Evolutionary conservation across 2,113 vertebrate species (phyloP), one percentile per base, ranked within the genome.

Genomic region (Ctenodactylus gundi): DNA sequence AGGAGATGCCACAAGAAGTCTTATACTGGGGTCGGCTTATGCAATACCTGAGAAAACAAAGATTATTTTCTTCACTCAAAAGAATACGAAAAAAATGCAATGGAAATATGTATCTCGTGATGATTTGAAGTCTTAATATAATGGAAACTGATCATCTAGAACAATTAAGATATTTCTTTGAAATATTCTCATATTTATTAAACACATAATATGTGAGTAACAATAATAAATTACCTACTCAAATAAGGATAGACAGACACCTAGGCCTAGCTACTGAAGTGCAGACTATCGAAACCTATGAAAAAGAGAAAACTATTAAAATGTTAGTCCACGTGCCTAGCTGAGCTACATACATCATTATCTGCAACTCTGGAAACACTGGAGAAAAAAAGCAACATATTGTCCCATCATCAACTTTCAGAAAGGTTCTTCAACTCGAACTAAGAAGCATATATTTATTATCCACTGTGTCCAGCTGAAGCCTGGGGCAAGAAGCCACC

Each of bases 11-110:
- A 99, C 99, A 99, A 6, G 99, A 99, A 20, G 99, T 99, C 98
- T 99, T 99, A 97, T 99, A 99, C 76, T 99, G 99, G 13, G 99
- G 99, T 58, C 99, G 98, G 95, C 99, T 99, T 97, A 99, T 99
- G 97, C 99, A 99, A 97, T 99, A 99, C 99, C 99, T 99, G 95
- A 85, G 92, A 60, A 88, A 97, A 46, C 14, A 78, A 80, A 87
- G 55, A 77, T 14, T 31, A 4, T 27, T 84, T 86, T 60, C n/a
- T 62, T 93, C 53, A 70, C 14, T 78, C 65, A 44, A 94, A 90
- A 75, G 39, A 94, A 81, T 12, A 55, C 3, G 53, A 91, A 83
- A 85, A 34, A 93, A 7, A 1, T 39, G 81, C 4, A n/a, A 77
- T 3, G 82, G 20, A 96, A 80, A 65, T 34, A 58, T 6, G 72